These are phyloP conservation scores for Hozukius guyotensis DNA, from an alignment of 2,797 vertebrate species.

Conservation along the genomic window DNA sequence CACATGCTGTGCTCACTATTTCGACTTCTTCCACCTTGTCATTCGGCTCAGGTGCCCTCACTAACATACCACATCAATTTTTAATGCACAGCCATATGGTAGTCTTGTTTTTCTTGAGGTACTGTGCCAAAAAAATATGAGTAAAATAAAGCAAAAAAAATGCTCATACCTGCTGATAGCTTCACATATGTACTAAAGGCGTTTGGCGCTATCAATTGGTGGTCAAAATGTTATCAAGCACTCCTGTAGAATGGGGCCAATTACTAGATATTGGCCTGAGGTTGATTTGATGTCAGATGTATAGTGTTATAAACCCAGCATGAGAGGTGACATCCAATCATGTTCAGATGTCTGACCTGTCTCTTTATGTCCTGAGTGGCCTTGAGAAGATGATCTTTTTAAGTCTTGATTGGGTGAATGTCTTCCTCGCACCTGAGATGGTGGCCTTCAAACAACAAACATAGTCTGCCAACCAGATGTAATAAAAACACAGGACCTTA, in stretches of 20 bases:
- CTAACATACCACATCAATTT: conserved; percentile 72
- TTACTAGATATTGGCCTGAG: conserved; percentile 70
- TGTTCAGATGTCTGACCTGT: conserved; percentile 68
- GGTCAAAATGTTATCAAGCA: conserved; percentile 50
- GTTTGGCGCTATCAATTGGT: conserved; percentile 38
- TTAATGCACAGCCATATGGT: conserved; percentile 77
- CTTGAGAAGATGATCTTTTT: conserved; percentile 70
- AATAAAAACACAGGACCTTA: conserved; percentile 59
- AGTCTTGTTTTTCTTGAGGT: conserved; percentile 65
- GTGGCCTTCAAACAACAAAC: conserved; percentile 49
- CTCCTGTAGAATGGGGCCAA: conserved; percentile 67
- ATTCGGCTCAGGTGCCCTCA: conserved; percentile 63
- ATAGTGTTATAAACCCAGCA: conserved; percentile 69
- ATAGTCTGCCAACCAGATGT: conserved; percentile 21
- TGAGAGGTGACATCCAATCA: conserved; percentile 80
- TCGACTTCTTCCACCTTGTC: conserved; percentile 54
- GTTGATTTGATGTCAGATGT: conserved; percentile 75
- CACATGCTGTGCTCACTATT: conserved; percentile 40
- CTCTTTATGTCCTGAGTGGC: conserved; percentile 71
- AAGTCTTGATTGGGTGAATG: conserved; percentile 58
- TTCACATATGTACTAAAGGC: conserved; percentile 31
- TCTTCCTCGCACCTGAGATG: conserved; percentile 57
- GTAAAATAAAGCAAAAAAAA: conserved; percentile 49
- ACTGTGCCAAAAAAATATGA: conserved; percentile 61
- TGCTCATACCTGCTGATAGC: conserved; percentile 19